Percentiles rank a stretch among this genome's conserved stretches.
Conservation (phyloP, 92 coral and sea anemone species). For the Anthopleura xanthogrammica region DNA sequence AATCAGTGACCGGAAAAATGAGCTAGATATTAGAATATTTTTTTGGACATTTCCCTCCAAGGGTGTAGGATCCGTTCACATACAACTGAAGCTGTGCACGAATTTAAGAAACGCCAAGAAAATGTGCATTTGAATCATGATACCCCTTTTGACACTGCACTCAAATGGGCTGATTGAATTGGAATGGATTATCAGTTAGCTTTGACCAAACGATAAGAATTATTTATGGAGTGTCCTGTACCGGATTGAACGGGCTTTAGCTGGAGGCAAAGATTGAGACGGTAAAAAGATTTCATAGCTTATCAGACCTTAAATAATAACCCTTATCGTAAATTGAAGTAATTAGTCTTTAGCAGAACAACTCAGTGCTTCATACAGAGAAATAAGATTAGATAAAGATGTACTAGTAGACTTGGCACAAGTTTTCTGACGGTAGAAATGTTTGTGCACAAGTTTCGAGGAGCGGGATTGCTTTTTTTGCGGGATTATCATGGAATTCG, state of each 20-base stretch:
- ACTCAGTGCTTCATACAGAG: background rate
- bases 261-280: conserved; percentile 2
- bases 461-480: background rate
- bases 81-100: background rate
- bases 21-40: background rate
- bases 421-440: background rate
- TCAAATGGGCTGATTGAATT: background rate
- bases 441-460: background rate
- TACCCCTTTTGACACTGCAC: background rate
- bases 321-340: conserved; percentile 19
- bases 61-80: background rate
- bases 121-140: background rate
- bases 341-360: background rate
- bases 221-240: background rate
- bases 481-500: background rate
- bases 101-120: background rate
- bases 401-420: background rate
- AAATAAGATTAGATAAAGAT: background rate
- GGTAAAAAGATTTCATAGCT: background rate
- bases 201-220: background rate
- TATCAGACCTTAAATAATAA: conserved; percentile 20
- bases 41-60: background rate
- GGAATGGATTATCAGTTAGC: conserved; percentile 1
- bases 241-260: conserved; percentile 4
- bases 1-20: conserved; percentile 1